Conservation (phyloP, 2,888 invertebrate species). For the Punctoribates punctum region DNA sequence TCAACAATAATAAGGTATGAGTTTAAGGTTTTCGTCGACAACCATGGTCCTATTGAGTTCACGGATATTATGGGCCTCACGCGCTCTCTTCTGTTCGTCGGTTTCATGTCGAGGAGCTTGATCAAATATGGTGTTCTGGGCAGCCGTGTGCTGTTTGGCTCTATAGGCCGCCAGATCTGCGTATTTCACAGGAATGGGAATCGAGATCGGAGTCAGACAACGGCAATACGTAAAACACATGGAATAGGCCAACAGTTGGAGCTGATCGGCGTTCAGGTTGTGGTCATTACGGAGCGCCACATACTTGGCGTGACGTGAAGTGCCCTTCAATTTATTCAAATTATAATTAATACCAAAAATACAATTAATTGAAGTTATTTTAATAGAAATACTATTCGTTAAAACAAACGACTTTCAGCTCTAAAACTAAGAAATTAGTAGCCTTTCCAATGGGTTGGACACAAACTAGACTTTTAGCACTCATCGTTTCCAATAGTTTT, state of each 20-base stretch:
- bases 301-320: conserved; percentile 47
- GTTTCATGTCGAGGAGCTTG: neutral
- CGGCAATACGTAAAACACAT: conserved; percentile 50
- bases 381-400: no score
- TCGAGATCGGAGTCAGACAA: conserved; percentile 50
- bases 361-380: no score
- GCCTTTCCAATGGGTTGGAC: no score
- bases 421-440: neutral
- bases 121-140: conserved; percentile 11
- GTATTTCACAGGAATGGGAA: conserved; percentile 51
- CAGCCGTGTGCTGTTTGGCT: conserved; percentile 42
- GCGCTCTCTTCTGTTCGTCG: neutral
- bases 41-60: neutral
- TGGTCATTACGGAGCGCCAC: conserved; percentile 48
- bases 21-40: neutral
- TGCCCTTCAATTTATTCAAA: conserved; percentile 53
- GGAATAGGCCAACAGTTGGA: conserved; percentile 48
- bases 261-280: conserved; percentile 46
- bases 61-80: neutral
- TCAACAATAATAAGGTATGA: neutral
- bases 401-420: no score
- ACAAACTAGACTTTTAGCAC: no score
- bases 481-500: no score
- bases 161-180: conserved; percentile 48
- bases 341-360: neutral